Percentiles rank a stretch among this genome's conserved stretches.
phyloP scores from a whole-genome alignment of 2,888 invertebrate species.

The Cepaea hortensis region DNA sequence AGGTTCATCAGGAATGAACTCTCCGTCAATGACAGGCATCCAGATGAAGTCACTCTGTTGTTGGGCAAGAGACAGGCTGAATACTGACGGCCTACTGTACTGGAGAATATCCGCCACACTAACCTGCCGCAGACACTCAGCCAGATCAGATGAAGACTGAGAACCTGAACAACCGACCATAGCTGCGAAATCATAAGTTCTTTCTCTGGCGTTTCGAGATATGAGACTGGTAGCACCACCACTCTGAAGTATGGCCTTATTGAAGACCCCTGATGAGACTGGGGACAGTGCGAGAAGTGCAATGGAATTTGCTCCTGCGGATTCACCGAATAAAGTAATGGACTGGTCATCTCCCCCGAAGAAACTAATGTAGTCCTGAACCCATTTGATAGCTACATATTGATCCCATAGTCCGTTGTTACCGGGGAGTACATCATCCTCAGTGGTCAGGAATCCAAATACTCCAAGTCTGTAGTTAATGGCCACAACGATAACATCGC shows the following conservation, averaged over 20 bases:
- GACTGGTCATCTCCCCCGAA: conserved; percentile 44
- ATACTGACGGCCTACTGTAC: conserved; percentile 18
- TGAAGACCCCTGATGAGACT: conserved; percentile 24
- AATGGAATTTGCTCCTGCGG: conserved; percentile 43
- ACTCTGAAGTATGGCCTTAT: conserved; percentile 42
- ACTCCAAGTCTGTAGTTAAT: conserved; percentile 44
- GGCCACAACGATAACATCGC: conserved; percentile 27
- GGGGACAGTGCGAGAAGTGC: conserved; percentile 40
- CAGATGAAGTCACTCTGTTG: conserved; percentile 41
- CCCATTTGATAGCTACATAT: conserved; percentile 49
- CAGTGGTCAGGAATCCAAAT: conserved; percentile 45
- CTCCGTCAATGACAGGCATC: conserved; percentile 35
- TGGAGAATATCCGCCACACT: conserved; percentile 11
- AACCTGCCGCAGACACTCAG: conserved; percentile 16
- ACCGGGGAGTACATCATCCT: conserved; percentile 32
- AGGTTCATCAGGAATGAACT: conserved; percentile 41
- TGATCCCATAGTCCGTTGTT: conserved; percentile 53
- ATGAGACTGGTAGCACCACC: conserved; percentile 24
- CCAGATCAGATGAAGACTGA: background rate
- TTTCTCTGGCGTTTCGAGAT: conserved; percentile 4
- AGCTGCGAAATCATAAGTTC: conserved; percentile 6
- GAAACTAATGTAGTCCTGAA: conserved; percentile 43
- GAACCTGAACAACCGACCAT: conserved; percentile 28
- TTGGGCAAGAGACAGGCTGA: conserved; percentile 8
- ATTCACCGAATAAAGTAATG: conserved; percentile 51